Evolutionary conservation across 2,797 vertebrate species (phyloP), one percentile per base, ranked within the genome.

Genomic region (Pempheris klunzingeri): DNA sequence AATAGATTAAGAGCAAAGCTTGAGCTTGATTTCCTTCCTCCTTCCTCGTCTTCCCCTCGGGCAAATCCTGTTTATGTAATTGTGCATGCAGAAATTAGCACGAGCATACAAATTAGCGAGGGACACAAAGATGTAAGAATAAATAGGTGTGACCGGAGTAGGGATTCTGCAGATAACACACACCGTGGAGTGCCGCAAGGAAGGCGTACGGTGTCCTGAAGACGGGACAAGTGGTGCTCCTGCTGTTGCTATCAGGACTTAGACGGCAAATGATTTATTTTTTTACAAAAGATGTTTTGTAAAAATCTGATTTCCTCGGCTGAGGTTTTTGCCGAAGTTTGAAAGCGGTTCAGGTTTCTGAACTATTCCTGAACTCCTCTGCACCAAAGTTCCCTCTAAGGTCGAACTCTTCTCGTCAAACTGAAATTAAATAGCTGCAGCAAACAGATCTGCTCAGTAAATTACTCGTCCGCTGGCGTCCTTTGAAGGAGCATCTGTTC

Each of bases 1-100:
- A 64, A 54, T 18, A 54, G 60, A 83, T 53, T 57, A 30, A 11
- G 41, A 83, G 44, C 20, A 34, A n/a, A 53, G 30, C 74, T 83
- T 74, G 59, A 26, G 75, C 32, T 73, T 68, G 26, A 63, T 58
- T 34, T 34, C 41, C 1, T 13, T 24, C 22, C 22, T 6, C 4
- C 12, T 20, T 22, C n/a, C 43, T n/a, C 17, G 11, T 15, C 46
- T n/a, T 15, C 46, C 83, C 79, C 61, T 0, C 0, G 71, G 84
- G 84, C 59, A 32, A 39, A 60, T 80, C 50, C 64, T 87, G 80
- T 89, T 90, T 85, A 78, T 22, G 34, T 83, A 87, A 85, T 85
- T 84, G 86, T 78, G 70, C 69, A 67, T 58, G 66, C 58, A 88
- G 74, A 87, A 90, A 92, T 92, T 92, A 87, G 85, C 89, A 87